Conservation (phyloP, 2,888 invertebrate genomes). For the Pardosa pseudoannulata region DNA sequence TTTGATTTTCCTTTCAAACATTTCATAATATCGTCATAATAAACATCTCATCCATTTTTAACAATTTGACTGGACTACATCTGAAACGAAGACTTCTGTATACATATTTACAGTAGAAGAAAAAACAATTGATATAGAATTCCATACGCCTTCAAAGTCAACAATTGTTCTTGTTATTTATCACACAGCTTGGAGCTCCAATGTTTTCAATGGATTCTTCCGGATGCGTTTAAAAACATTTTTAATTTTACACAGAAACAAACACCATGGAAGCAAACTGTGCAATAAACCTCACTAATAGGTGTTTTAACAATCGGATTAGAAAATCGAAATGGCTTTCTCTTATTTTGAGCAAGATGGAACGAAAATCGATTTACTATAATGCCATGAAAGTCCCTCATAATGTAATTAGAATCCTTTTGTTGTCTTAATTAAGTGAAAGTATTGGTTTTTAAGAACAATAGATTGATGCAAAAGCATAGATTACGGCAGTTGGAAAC, state of each 20-base stretch:
- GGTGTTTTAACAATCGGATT: too few relatives aligned
- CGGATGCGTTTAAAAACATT: background rate
- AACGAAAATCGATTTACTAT: too few relatives aligned
- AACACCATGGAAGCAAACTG: too few relatives aligned
- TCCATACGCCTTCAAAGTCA: constrained; percentile 45
- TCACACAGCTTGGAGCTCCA: constrained; percentile 38
- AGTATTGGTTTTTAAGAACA: too few relatives aligned
- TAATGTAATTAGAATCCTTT: too few relatives aligned
- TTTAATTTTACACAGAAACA: background rate
- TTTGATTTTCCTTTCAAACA: constrained; percentile 2
- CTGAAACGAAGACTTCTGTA: background rate
- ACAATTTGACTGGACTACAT: background rate
- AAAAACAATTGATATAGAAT: background rate
- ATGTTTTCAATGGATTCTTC: background rate
- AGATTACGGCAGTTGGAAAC: too few relatives aligned
- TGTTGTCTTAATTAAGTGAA: too few relatives aligned
- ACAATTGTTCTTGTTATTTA: constrained; percentile 68
- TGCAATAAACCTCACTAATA: too few relatives aligned
- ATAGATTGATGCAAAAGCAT: too few relatives aligned
- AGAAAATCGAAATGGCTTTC: too few relatives aligned
- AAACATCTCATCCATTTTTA: constrained; percentile 5
- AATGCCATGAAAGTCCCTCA: too few relatives aligned
- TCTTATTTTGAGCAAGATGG: too few relatives aligned
- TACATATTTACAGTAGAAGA: constrained; percentile 6
- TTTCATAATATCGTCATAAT: background rate